Conservation (phyloP, 2,888 invertebrate genomes). For the Agonopterix alstromeriana region DNA sequence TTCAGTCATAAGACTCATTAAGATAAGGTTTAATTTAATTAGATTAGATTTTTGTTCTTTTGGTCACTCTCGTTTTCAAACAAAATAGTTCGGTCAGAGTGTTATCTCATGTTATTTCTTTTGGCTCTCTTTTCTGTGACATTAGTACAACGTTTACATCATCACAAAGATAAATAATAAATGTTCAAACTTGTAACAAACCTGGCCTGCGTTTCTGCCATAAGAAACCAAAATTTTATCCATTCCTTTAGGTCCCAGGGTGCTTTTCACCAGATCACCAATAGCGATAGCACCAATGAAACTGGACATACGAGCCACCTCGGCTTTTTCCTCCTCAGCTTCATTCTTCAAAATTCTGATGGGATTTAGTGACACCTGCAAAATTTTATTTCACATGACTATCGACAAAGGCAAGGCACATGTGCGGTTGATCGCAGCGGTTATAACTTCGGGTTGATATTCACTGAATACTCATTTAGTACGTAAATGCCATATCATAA, state of each 20-base stretch:
- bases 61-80: no score
- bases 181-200: slow-evolving; percentile 16
- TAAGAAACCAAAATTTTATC: slow-evolving; percentile 91
- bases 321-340: slow-evolving; percentile 98
- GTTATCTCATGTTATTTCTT: no score
- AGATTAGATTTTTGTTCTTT: no score
- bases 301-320: slow-evolving; percentile 97
- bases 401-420: slow-evolving; percentile 27
- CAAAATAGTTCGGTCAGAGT: no score
- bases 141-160: slow-evolving; percentile 2
- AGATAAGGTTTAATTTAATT: no score
- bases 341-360: slow-evolving; percentile 95
- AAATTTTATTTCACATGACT: slow-evolving; percentile 3
- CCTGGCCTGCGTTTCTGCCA: slow-evolving; percentile 86
- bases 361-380: slow-evolving; percentile 91
- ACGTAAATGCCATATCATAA: no score
- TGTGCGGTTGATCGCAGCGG: slow-evolving; percentile 42
- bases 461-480: slow-evolving; percentile 6
- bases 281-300: slow-evolving; percentile 99
- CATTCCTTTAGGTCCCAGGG: slow-evolving; percentile 99
- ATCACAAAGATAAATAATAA: neutral
- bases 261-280: slow-evolving; percentile 98
- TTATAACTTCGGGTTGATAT: slow-evolving; percentile 17
- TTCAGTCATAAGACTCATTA: no score
- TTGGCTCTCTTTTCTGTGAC: no score